These are phyloP conservation scores for Bergia puertoricense DNA, from an alignment of 92 coral and sea anemone species.

Conservation along the genomic window DNA sequence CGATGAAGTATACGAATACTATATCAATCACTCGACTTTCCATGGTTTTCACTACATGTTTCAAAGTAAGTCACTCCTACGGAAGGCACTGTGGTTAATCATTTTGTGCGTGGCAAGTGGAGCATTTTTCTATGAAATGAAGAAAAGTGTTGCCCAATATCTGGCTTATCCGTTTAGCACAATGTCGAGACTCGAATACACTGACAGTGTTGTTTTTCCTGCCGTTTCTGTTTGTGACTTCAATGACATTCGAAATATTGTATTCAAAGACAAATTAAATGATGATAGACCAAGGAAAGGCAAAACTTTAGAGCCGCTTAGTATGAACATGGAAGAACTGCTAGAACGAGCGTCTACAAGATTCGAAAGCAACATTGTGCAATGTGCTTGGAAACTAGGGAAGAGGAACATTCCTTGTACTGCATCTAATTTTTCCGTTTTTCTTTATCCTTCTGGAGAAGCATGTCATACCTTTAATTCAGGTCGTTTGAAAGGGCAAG, in stretches of 20 bases:
- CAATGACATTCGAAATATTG: conserved; percentile 67
- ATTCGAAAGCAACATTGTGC: conserved; percentile 55
- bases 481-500: conserved; percentile 42
- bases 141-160: conserved; percentile 65
- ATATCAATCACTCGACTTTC: conserved; percentile 68
- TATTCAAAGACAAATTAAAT: conserved; percentile 21
- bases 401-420: not conserved
- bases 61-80: conserved; percentile 74
- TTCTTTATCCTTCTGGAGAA: conserved; percentile 73
- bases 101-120: conserved; percentile 68
- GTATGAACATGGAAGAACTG: conserved; percentile 42
- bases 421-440: conserved; percentile 63
- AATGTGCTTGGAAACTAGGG: conserved; percentile 58
- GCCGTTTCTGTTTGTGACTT: conserved; percentile 86
- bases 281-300: not conserved
- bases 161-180: conserved; percentile 77
- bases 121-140: conserved; percentile 76
- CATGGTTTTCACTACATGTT: conserved; percentile 85
- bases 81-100: conserved; percentile 70
- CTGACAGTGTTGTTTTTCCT: conserved; percentile 60
- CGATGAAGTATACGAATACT: conserved; percentile 50
- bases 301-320: conserved; percentile 1
- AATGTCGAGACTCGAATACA: conserved; percentile 73
- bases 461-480: conserved; percentile 80
- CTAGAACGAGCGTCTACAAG: conserved; percentile 42